Base-by-base conservation (phyloP, 2,888 invertebrate genomes). In the Myopa testacea region DNA sequence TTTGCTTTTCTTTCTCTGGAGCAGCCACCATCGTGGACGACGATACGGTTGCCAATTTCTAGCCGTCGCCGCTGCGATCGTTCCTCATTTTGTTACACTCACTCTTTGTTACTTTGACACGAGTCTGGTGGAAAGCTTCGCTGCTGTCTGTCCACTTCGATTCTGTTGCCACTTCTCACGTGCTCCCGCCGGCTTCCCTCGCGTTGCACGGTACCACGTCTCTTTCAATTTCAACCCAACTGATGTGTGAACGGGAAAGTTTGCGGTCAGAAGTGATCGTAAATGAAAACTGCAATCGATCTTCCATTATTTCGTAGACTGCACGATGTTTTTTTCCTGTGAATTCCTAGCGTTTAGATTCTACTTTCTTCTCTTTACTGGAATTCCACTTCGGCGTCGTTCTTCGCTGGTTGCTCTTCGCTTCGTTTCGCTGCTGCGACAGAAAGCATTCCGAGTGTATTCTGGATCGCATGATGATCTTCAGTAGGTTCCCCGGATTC, bases 231-330 rank as follows among this genome's bases (percentile, higher is more conserved):
- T 75, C 75, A 60, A 62, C 7, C 69, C 45, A 69, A 60, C 65
- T 69, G 75, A 75, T 69, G 75, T 58, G 75, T 58, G 75, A 69
- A 75, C 75, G 75, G 75, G 75, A 75, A 75, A 75, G 75, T 75
- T 75, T 75, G 75, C 75, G 75, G 75, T 75, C 75, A 75, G 68
- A 68, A 69, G 75, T 68, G 75, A 75, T 75, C 75, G 75, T 45
- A 69, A 75, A 60, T 75, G 60, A 75, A 69, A 75, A 69, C 60
- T 67, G 75, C 69, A 75, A 75, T 75, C 65, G 75, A 75, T 75
- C 60, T 16, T 38, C n/a, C 38, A 75, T 75, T 69, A 69, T 75
- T 69, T 63, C 37, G 10, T 37, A 14, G 70, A 55, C 38, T 34
- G 37, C n/a, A 52, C 55, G 45, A 34, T 26, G n/a, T 19, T 19